Evolutionary conservation across 2,888 invertebrate genomes (phyloP).

Genomic region (Fragum fragum): DNA sequence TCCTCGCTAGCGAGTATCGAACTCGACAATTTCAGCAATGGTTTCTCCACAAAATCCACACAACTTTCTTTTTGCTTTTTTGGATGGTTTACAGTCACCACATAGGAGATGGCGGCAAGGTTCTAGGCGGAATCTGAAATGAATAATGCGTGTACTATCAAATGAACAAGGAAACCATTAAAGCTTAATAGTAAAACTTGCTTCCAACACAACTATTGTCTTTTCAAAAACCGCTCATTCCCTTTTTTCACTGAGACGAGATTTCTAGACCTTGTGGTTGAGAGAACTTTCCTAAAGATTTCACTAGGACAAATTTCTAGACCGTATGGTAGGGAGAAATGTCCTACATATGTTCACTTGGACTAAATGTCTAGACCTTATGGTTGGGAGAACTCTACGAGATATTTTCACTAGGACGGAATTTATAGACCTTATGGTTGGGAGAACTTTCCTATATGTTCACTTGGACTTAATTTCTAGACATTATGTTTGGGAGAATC

Average conservation of each 20-base stretch:
- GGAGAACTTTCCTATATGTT: too few species aligned
- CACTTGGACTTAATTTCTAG: too few species aligned
- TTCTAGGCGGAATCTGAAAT: constrained; percentile 36
- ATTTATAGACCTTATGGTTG: too few species aligned
- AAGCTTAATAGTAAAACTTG: neutral
- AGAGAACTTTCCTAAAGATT: too few species aligned
- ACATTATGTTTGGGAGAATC: too few species aligned
- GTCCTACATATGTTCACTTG: too few species aligned
- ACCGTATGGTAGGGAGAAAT: too few species aligned
- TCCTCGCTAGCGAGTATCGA: neutral
- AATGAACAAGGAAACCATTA: neutral
- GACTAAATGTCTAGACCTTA: too few species aligned
- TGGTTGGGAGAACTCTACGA: too few species aligned
- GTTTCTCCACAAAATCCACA: constrained; percentile 36
- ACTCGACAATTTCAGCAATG: constrained; percentile 17
- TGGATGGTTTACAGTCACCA: constrained; percentile 39
- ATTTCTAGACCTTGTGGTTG: too few species aligned
- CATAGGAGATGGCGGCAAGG: constrained; percentile 49
- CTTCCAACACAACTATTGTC: neutral
- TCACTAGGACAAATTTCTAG: too few species aligned
- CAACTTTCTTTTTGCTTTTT: constrained; percentile 48
- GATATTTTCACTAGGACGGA: too few species aligned
- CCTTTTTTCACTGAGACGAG: neutral
- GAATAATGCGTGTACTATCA: neutral
- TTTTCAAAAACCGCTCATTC: neutral